These are phyloP conservation scores for Propithecus perrieri DNA, from an alignment of 2,797 vertebrate species.

Conservation along the genomic window DNA sequence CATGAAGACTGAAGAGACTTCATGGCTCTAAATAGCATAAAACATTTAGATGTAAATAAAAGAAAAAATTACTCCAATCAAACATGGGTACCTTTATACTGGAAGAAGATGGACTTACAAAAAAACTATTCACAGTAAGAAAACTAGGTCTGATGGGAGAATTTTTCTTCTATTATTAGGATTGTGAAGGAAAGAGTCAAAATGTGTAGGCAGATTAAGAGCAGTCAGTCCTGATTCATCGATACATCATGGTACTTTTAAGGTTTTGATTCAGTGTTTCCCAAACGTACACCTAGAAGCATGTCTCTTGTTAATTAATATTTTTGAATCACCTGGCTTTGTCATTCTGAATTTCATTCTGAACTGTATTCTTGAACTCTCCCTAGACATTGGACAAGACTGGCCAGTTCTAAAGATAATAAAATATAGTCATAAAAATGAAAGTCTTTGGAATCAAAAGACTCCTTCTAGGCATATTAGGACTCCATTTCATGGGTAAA, in stretches of 20 bases:
- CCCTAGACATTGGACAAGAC: not conserved
- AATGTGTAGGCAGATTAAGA: too few species aligned
- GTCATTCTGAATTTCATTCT: not conserved
- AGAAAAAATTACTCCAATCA: not conserved
- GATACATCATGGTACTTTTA: fast-evolving
- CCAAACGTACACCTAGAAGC: not conserved
- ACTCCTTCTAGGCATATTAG: not conserved
- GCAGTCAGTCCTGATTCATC: not conserved
- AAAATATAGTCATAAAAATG: not conserved
- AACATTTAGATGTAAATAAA: not conserved
- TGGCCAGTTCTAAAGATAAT: not conserved
- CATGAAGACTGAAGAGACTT: not conserved
- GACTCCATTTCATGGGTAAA: not conserved
- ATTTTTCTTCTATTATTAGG: not conserved
- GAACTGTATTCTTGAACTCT: not conserved
- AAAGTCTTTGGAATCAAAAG: not conserved
- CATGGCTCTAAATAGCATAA: not conserved
- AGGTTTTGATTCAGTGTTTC: not conserved
- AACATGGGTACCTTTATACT: not conserved
- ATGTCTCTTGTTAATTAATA: not conserved
- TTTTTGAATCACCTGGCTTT: not conserved
- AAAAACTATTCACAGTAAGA: not conserved
- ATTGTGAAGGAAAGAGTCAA: not conserved
- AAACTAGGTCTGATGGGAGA: not conserved
- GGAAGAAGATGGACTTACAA: not conserved